These are phyloP conservation scores for Sinocyclocheilus anophthalmus DNA, from an alignment of 2,113 vertebrate species.

Conservation along the genomic window DNA sequence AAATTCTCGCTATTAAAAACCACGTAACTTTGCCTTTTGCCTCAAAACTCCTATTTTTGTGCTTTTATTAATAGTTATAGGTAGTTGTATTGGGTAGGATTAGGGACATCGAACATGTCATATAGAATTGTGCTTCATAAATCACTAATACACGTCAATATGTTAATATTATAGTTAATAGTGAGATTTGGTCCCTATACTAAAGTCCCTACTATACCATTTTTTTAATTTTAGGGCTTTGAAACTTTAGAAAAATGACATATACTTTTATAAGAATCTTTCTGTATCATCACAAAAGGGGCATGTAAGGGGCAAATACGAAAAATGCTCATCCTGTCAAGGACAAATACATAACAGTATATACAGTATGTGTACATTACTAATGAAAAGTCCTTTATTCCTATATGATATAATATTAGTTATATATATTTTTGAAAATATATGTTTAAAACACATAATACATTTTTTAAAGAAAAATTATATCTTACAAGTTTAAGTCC, in stretches of 20 bases:
- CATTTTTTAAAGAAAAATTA: background rate
- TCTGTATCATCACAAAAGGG: background rate
- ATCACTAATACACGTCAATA: too few species aligned
- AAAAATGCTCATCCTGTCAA: background rate
- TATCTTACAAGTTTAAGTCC: background rate
- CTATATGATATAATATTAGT: background rate
- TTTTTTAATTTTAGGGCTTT: background rate
- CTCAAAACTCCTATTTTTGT: too few species aligned
- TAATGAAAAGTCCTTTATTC: background rate
- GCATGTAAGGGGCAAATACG: background rate
- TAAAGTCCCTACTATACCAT: too few species aligned
- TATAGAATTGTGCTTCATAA: too few species aligned
- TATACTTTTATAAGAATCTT: background rate
- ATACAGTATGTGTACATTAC: background rate
- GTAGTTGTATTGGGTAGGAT: too few species aligned
- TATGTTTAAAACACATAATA: too few species aligned
- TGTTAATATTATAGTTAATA: too few species aligned
- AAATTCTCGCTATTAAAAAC: too few species aligned
- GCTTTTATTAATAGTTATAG: too few species aligned
- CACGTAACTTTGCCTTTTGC: too few species aligned
- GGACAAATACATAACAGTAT: background rate
- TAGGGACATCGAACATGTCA: too few species aligned
- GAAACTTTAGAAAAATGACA: background rate
- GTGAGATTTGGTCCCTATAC: too few species aligned
- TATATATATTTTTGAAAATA: background rate